phyloP scores from a whole-genome alignment of 2,888 invertebrate species.

The Crioceris asparagi region DNA sequence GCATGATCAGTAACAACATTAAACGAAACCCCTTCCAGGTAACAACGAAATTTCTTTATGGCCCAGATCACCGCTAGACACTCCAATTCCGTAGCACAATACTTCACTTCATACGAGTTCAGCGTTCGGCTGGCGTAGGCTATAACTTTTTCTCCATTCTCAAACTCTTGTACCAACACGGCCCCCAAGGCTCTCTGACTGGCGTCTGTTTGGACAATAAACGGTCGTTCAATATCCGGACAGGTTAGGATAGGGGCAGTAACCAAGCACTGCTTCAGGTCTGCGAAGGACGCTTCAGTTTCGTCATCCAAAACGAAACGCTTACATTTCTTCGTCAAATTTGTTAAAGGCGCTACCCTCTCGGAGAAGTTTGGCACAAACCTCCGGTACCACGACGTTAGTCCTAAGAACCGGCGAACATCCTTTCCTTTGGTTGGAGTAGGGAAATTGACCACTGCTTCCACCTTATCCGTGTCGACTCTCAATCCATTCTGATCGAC shows the following conservation, averaged over 20 bases:
- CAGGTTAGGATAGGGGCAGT: slow-evolving; percentile 15
- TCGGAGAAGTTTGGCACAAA: slow-evolving; percentile 11
- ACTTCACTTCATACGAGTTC: slow-evolving; percentile 14
- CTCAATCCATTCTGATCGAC: slow-evolving; percentile 8
- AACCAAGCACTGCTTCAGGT: slow-evolving; percentile 9
- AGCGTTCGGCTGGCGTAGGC: slow-evolving; percentile 13
- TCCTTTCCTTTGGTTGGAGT: slow-evolving; percentile 13
- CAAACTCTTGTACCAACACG: slow-evolving; percentile 1
- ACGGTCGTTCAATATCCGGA: slow-evolving; percentile 11
- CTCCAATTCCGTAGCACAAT: slow-evolving; percentile 11
- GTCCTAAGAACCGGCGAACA: slow-evolving; percentile 16
- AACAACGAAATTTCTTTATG: slow-evolving; percentile 14
- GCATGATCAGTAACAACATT: slow-evolving; percentile 14
- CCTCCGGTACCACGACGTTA: slow-evolving; percentile 16
- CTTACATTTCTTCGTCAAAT: slow-evolving; percentile 12
- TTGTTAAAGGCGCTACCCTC: slow-evolving; percentile 8
- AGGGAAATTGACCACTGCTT: slow-evolving; percentile 11
- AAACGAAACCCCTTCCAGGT: slow-evolving; percentile 12
- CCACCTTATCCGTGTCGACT: slow-evolving; percentile 12
- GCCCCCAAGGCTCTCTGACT: slow-evolving; percentile 2
- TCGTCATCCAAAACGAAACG: slow-evolving; percentile 12
- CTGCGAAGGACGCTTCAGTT: slow-evolving; percentile 11
- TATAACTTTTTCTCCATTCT: not conserved
- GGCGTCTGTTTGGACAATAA: slow-evolving; percentile 14
- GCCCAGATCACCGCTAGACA: slow-evolving; percentile 13